A percentile compares a stretch with the other conserved stretches of the same genome.
Evolutionary conservation across 1,140 invertebrate genomes (phyloP).

Genomic region (Sycophila sp.): DNA sequence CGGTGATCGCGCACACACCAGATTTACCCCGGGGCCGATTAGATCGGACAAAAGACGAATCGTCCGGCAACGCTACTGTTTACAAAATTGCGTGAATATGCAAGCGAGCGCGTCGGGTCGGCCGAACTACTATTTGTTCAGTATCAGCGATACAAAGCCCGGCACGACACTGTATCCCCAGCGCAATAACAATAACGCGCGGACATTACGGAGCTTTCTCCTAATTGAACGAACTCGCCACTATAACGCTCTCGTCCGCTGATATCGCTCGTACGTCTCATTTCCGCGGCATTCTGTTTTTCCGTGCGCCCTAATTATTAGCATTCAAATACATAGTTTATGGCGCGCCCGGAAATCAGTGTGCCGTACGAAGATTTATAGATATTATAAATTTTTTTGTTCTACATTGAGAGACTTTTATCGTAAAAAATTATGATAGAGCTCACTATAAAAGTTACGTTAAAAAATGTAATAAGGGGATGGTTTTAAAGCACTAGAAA

Average conservation of each 20-base stretch:
- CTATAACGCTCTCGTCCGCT: not conserved
- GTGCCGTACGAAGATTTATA: too few species aligned
- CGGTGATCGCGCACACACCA: too few species aligned
- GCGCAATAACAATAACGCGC: constrained; percentile 1
- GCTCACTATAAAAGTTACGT: too few species aligned
- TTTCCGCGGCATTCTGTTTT: not conserved
- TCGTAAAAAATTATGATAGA: too few species aligned
- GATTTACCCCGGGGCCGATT: not conserved
- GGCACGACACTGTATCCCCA: not conserved
- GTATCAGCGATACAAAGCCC: not conserved
- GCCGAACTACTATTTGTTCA: not conserved
- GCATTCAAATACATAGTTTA: too few species aligned
- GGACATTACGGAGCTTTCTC: not conserved
- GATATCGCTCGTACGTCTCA: not conserved
- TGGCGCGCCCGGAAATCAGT: too few species aligned
- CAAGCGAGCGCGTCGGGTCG: not conserved
- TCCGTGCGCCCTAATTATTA: not conserved
- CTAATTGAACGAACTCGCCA: not conserved
- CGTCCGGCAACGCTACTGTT: not conserved
- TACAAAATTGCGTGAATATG: not conserved
- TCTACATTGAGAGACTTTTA: too few species aligned
- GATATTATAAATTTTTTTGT: too few species aligned
- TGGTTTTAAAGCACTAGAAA: too few species aligned
- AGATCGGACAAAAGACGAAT: not conserved
- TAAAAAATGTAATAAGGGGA: too few species aligned